Evolutionary conservation across 2,888 invertebrate genomes (phyloP), one percentile per base, ranked within the genome.

Genomic region (Sussaba pulchella): DNA sequence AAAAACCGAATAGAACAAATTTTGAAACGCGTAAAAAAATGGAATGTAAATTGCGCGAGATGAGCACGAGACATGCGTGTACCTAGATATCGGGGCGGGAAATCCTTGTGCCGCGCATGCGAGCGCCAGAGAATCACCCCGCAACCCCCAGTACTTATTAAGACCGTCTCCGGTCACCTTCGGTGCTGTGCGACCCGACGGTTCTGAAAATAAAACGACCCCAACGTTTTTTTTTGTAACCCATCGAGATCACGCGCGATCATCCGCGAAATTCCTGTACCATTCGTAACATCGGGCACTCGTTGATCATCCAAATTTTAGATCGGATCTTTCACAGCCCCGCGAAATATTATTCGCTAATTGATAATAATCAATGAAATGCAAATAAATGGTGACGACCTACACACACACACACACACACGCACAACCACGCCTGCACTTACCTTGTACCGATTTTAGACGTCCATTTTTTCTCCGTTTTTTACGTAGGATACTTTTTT

Each of bases 151-250:
- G 85, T 89, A 88, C 86, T 92, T 91, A 87, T 91, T 92, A 87
- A 92, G 91, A 84, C 92, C 92, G 87, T 92, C 92, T 74, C 92
- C 92, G 81, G 90, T 92, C 86, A 90, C 87, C 88, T 91, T 92
- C 74, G 92, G 92, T 84, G 90, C 91, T 64, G 92, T 90, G 72
- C 89, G 90, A 85, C 93, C 92, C 73, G 92, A 91, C 82, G 92
- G 92, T 87, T 92, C 92, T 92, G 90, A 83, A 88, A 88, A 84
- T 87, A 86, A 85, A 89, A 85, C 70, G 70, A 69, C 24, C 67
- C 61, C 78, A 26, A 24, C 47, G 71, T 47, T 72, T 82, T 21
- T 67, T 26, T 71, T 39, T 63, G 77, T 75, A 54, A 19, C 59
- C 39, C 41, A 39, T 36, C 36, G 19, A 63, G 45, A 21, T 54